Evolutionary conservation across 2,113 vertebrate species (phyloP).

Genomic region (Lepus timidus): DNA sequence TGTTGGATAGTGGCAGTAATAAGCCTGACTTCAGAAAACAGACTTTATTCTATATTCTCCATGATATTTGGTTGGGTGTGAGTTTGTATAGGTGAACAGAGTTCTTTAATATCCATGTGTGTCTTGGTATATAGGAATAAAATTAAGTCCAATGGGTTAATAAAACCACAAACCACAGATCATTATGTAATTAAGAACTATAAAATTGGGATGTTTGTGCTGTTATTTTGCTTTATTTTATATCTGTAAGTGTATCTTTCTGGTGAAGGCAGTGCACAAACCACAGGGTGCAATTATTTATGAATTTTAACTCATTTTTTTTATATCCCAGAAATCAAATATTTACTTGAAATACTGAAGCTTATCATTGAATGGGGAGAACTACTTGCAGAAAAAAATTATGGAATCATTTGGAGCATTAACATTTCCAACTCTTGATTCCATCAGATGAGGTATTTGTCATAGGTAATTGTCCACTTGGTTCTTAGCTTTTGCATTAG

Average conservation of each 20-base stretch:
- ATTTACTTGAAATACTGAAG: conserved; percentile 19
- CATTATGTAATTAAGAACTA: conserved; percentile 10
- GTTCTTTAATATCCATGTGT: not conserved
- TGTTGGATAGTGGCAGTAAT: not conserved
- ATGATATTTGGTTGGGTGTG: conserved; percentile 27
- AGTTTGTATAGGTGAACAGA: conserved; percentile 49
- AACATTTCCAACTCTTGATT: conserved; percentile 55
- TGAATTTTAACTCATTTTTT: conserved; percentile 53
- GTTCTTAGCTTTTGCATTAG: conserved; percentile 49
- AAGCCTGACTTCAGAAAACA: conserved; percentile 21
- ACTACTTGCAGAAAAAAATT: not conserved
- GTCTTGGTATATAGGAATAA: conserved; percentile 45
- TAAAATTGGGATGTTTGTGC: conserved; percentile 27
- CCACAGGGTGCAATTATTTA: not conserved
- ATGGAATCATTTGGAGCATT: conserved; percentile 48
- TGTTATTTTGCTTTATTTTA: conserved; percentile 57
- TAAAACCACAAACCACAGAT: conserved; percentile 26
- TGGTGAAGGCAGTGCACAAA: not conserved
- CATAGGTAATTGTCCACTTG: conserved; percentile 1
- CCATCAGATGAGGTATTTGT: not conserved
- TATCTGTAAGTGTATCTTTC: conserved; percentile 3
- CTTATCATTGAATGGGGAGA: conserved; percentile 25
- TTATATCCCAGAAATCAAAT: not conserved
- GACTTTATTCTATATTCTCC: conserved; percentile 45
- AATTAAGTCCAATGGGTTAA: conserved; percentile 40